Percentiles rank a stretch among this genome's conserved stretches.
These are phyloP conservation scores for Ochropleura leucogaster DNA, from an alignment of 2,888 invertebrate species.

Conservation along the genomic window DNA sequence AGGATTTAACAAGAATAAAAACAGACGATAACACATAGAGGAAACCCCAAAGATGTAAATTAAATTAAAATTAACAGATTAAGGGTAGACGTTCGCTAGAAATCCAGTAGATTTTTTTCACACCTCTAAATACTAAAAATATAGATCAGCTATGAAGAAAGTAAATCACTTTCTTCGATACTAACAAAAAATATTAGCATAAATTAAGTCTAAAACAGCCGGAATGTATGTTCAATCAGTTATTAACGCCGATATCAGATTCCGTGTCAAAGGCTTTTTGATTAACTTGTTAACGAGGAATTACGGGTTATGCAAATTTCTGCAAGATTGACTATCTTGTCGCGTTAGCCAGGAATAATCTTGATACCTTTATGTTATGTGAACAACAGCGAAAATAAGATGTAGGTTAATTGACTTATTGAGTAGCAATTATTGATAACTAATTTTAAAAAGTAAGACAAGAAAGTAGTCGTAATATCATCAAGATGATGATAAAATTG, in stretches of 20 bases:
- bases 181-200: neutral
- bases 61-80: no score
- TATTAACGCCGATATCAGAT: slow-evolving; percentile 58
- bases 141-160: neutral
- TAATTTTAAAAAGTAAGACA: neutral
- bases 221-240: slow-evolving; percentile 50
- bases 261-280: slow-evolving; percentile 57
- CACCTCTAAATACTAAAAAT: neutral
- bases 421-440: neutral
- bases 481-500: neutral
- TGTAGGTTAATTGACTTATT: neutral
- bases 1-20: neutral
- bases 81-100: neutral
- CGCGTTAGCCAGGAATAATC: slow-evolving; percentile 31
- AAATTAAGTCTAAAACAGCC: slow-evolving; percentile 32
- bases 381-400: slow-evolving; percentile 2
- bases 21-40: neutral
- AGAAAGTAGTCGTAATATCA: neutral
- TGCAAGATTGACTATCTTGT: slow-evolving; percentile 52
- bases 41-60: neutral
- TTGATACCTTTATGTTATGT: slow-evolving; percentile 34
- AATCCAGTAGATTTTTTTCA: neutral
- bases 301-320: slow-evolving; percentile 55
- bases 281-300: slow-evolving; percentile 64
- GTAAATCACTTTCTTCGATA: neutral